Conservation (phyloP, 2,113 vertebrate species). For the Amphilophus citrinellus region DNA sequence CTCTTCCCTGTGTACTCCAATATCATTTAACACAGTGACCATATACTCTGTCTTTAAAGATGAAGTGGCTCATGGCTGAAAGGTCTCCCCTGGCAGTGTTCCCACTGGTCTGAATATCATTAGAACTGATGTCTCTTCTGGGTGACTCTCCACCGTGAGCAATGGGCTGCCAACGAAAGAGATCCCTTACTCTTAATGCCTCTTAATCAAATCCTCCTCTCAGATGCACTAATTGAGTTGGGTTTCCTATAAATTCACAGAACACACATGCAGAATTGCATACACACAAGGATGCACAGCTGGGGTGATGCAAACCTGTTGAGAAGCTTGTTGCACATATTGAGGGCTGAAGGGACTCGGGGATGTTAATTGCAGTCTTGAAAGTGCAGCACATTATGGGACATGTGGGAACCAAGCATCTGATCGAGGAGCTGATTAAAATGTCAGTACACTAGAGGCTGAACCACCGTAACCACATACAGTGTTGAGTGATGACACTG, state of each 20-base stretch:
- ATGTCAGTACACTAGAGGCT: slow-evolving; percentile 26
- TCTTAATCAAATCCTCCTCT: slow-evolving; percentile 62
- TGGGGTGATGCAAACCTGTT: slow-evolving; percentile 44
- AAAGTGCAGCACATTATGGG: slow-evolving; percentile 52
- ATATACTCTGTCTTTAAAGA: slow-evolving; percentile 38
- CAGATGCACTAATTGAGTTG: slow-evolving; percentile 67
- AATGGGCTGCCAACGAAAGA: slow-evolving; percentile 58
- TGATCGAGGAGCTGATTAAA: slow-evolving; percentile 51
- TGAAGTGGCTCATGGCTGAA: slow-evolving; percentile 28
- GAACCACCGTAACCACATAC: background rate
- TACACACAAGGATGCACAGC: slow-evolving; percentile 13
- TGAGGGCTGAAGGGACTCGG: slow-evolving; percentile 30
- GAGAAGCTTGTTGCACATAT: slow-evolving; percentile 35
- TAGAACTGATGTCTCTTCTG: slow-evolving; percentile 45
- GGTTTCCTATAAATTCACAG: slow-evolving; percentile 27
- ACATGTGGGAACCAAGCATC: slow-evolving; percentile 27
- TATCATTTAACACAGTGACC: slow-evolving; percentile 27
- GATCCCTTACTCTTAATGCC: slow-evolving; percentile 53
- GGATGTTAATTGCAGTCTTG: slow-evolving; percentile 46
- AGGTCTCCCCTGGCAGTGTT: slow-evolving; percentile 43
- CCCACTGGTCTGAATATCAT: slow-evolving; percentile 57
- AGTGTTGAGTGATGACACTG: background rate
- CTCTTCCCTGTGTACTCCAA: slow-evolving; percentile 20
- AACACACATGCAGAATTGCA: slow-evolving; percentile 2
- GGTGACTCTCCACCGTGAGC: slow-evolving; percentile 57